Evolutionary conservation across 2,888 invertebrate genomes (phyloP).

Genomic region (Ligdia adustata): DNA sequence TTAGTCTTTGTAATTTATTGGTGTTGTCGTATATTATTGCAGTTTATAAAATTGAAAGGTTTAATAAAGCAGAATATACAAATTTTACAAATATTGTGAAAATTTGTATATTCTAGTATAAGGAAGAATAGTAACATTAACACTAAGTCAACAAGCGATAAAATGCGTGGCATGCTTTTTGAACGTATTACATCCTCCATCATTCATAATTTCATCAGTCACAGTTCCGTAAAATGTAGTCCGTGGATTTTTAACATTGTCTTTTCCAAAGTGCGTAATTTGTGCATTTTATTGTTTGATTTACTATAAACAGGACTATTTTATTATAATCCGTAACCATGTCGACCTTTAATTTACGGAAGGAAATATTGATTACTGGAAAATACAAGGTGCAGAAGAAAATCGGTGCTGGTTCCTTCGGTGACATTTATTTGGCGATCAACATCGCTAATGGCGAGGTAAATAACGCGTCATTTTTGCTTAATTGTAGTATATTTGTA

Average conservation of each 20-base stretch:
- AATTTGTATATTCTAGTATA: no score
- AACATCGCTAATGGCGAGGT: conserved; percentile 97
- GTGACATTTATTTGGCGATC: conserved; percentile 99
- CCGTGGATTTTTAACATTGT: conserved; percentile 59
- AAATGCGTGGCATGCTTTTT: conserved; percentile 43
- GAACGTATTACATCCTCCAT: conserved; percentile 46
- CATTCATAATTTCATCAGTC: conserved; percentile 44
- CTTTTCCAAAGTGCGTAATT: conserved; percentile 60
- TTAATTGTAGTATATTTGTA: conserved; percentile 29
- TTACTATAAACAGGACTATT: conserved; percentile 45
- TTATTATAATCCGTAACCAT: conserved; percentile 47
- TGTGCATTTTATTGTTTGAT: conserved; percentile 54
- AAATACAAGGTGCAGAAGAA: conserved; percentile 98
- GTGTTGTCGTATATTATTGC: no score
- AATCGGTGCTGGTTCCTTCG: conserved; percentile 99
- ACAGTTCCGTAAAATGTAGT: conserved; percentile 65
- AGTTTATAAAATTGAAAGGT: no score
- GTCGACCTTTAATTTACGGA: conserved; percentile 48
- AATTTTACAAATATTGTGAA: no score
- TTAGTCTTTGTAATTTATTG: no score
- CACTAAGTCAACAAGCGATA: no score
- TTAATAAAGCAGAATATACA: no score
- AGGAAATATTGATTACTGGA: conserved; percentile 93
- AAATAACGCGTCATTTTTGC: conserved; percentile 43
- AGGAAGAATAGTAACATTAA: no score